phyloP scores from a whole-genome alignment of 2,113 vertebrate genomes.

The Glareola pratincola region DNA sequence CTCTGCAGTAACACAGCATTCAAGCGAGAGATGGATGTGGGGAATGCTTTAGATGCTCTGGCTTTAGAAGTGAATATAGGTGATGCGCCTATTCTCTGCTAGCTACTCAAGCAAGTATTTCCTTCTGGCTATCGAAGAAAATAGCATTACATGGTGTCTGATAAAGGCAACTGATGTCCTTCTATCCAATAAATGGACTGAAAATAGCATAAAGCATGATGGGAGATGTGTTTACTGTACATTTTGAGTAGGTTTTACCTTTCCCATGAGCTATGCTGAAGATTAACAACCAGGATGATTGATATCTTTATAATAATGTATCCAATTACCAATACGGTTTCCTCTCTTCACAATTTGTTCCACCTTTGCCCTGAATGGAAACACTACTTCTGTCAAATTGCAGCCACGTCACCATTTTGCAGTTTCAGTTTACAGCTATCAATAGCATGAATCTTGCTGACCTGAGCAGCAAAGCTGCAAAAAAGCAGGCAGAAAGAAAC shows the following conservation, averaged over 20 bases:
- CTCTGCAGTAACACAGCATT: not conserved
- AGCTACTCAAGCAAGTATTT: not conserved
- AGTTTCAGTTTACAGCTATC: not conserved
- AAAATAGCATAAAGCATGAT: not conserved
- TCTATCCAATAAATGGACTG: not conserved
- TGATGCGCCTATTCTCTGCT: not conserved
- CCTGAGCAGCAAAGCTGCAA: not conserved
- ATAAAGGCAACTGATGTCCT: not conserved
- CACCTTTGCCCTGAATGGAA: not conserved
- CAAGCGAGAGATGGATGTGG: not conserved
- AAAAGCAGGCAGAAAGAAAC: not conserved
- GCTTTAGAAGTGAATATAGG: not conserved
- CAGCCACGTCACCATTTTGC: not conserved
- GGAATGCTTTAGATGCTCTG: not conserved
- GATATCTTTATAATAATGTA: not conserved
- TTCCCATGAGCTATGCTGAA: constrained; percentile 4
- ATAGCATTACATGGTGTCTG: not conserved
- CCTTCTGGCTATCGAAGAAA: constrained; percentile 7
- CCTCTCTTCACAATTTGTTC: not conserved
- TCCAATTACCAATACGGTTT: not conserved
- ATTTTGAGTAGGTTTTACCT: not conserved
- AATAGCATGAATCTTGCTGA: not conserved
- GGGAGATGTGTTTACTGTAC: not conserved
- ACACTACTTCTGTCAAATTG: not conserved
- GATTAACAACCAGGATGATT: not conserved